Evolutionary conservation across 2,888 invertebrate genomes (phyloP), one percentile per base, ranked within the genome.

Genomic region (Criorhina ranunculi): DNA sequence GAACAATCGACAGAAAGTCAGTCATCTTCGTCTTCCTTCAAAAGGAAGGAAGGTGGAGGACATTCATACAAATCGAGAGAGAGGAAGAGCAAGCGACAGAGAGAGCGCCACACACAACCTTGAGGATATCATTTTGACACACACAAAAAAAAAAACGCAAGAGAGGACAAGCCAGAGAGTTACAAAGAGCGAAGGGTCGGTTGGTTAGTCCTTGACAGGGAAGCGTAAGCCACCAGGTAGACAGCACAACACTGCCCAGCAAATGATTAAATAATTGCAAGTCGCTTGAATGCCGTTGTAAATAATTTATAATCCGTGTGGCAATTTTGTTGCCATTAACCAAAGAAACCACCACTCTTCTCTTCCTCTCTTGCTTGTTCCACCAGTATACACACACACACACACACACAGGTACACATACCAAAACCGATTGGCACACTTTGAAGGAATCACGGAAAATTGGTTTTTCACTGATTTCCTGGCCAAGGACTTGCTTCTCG

Each of bases 101-200:
- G n/a, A 24, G 24, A 24, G 24, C 24, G 24, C 24, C 24, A 24
- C 53, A n/a, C 44, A 60, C 75, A 85, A 85, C 85, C 85, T 85
- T 85, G 85, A 85, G 17, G 67, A 57, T 64, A 57, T 79, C 15
- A 73, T 62, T 80, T 80, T 76, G 80, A 76, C 70, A 79, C 37
- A 53, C 42, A 53, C 11, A 53, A 35, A 35, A 8, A 15, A 53
- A 35, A 35, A 8, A 15, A 15, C 49, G 31, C 12, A 42, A 46
- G 40, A 57, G 42, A 40, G 40, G 8, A n/a, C 42, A 40, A 60
- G 31, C 37, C 9, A 17, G 35, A 42, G 44, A 73, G 37, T 3
- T 24, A 24, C 24, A 44, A 44, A 12, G 66, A 59, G 37, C 33
- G 11, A 35, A 59, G 49, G n/a, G 12, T 60, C 51, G 64, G 55